Conservation (phyloP, 2,797 vertebrate genomes). For the Poecilia picta region DNA sequence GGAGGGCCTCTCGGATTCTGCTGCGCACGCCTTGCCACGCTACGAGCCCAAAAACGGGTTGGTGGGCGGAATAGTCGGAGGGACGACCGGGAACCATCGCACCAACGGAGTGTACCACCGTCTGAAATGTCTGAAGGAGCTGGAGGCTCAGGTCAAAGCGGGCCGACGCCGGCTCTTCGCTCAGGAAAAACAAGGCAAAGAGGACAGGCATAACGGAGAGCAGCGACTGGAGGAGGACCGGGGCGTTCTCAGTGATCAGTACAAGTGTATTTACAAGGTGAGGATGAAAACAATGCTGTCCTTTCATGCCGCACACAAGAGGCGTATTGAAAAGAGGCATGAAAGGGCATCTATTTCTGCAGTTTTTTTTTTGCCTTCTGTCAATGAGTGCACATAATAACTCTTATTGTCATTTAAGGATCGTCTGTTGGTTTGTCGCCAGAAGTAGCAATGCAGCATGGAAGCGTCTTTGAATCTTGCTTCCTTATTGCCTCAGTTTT, state of each 20-base stretch:
- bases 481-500: not conserved
- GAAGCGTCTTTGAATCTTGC: conserved; percentile 16
- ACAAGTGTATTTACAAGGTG: conserved; percentile 99
- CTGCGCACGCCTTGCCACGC: conserved; percentile 89
- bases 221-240: conserved; percentile 85
- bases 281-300: conserved; percentile 35
- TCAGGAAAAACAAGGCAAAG: conserved; percentile 96
- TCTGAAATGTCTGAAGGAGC: conserved; percentile 91
- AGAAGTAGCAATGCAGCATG: conserved; percentile 2
- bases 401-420: conserved; percentile 14
- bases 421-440: not conserved
- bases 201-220: conserved; percentile 85
- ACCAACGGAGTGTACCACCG: conserved; percentile 90
- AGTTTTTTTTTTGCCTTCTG: not conserved
- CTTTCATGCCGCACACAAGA: conserved; percentile 23
- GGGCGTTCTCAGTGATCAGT: conserved; percentile 92
- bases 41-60: conserved; percentile 97
- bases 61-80: conserved; percentile 74
- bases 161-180: conserved; percentile 95
- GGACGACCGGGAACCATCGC: conserved; percentile 67
- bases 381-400: conserved; percentile 4
- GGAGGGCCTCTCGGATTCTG: conserved; percentile 91
- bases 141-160: conserved; percentile 90
- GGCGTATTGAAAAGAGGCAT: conserved; percentile 20
- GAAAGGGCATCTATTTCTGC: conserved; percentile 11